Evolutionary conservation across 1,140 invertebrate species (phyloP), one percentile per base, ranked within the genome.

Genomic region (Psilanteris sp.): DNA sequence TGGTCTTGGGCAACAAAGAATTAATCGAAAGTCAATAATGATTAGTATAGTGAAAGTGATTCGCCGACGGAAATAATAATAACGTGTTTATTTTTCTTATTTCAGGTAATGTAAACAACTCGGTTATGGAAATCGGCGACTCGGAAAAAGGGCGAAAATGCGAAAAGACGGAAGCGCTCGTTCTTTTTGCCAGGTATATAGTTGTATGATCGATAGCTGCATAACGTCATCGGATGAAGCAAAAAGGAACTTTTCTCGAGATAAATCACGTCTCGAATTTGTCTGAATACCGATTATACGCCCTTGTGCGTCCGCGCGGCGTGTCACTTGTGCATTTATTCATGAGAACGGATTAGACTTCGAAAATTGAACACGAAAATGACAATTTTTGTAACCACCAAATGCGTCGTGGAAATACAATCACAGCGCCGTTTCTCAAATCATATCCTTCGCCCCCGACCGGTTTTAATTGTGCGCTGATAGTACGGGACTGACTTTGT

Each of bases 181-280:
- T 1, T 24, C 26, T 62, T 62, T 71, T 57, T 37, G 15, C 10
- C 29, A 64, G 68, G 57, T 72, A 72, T 72, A 57, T 72, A 72
- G 50, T 66, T 66, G 32, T 14, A 74, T 74, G 61, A 67, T 74
- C 55, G 71, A 74, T 67, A 43, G 39, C 37, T 11, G 39, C 34
- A 50, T 36, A 67, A 61, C 44, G 61, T 44, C 61, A 61, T 54
- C 24, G 46, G 52, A 36, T 15, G 27, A 34, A n/a, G 32, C 57
- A 66, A 67, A 66, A 61, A 61, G 54, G 43, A 62, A 24, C 46
- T 67, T 54, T 41, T 36, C 61, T 4, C n/a, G 32, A 66, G 62
- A 67, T 74, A 74, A 74, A 74, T 74, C 62, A 62, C 71, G 46
- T 55, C 48, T 44, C 54, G 39, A 74, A 67, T 74, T 74, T 74